phyloP scores from a whole-genome alignment of 1,140 invertebrate species.

The Bathynomus jamesi region DNA sequence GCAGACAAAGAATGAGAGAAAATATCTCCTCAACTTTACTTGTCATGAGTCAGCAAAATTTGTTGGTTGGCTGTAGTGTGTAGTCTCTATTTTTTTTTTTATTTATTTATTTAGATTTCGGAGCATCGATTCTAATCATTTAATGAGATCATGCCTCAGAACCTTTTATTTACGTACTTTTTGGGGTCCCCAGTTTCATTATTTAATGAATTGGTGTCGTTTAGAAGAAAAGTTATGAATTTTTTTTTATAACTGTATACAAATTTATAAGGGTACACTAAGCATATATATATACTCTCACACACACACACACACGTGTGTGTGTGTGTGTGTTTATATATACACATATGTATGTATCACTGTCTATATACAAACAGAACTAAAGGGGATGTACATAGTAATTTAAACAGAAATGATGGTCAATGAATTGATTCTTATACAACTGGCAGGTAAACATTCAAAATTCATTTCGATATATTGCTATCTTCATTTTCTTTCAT shows the following conservation, averaged over 20 bases:
- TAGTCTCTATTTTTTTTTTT: background rate
- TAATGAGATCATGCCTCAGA: background rate
- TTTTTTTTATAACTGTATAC: background rate
- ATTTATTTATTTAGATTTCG: background rate
- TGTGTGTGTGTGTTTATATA: background rate
- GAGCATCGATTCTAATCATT: background rate
- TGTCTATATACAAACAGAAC: background rate
- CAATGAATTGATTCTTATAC: too few species aligned
- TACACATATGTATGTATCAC: background rate
- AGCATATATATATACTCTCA: background rate
- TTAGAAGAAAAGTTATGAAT: too few species aligned
- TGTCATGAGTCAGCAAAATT: background rate
- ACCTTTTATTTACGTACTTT: background rate
- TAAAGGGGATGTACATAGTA: background rate
- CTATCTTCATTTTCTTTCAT: too few species aligned
- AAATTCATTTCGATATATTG: too few species aligned
- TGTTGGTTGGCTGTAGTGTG: background rate
- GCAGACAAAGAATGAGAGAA: background rate
- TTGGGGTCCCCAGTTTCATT: too few species aligned
- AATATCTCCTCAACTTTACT: background rate
- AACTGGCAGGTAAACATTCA: too few species aligned
- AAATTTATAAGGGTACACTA: too few species aligned
- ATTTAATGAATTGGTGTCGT: too few species aligned
- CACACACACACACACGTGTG: background rate
- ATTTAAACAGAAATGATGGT: too few species aligned